Evolutionary conservation across 1,140 invertebrate genomes (phyloP).

Genomic region (Pemphigus obesinymphae): DNA sequence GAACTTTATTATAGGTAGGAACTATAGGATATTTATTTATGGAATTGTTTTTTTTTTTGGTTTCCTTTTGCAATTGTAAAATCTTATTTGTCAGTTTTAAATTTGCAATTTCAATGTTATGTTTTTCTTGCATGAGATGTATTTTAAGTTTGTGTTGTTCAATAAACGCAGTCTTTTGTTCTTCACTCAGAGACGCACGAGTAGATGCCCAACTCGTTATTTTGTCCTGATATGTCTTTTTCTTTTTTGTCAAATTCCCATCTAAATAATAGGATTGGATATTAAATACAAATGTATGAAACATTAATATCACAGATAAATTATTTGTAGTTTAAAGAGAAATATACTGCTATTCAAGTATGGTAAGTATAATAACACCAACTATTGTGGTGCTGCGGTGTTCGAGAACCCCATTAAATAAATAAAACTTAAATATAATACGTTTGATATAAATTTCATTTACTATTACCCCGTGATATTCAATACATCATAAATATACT

Average conservation of each 20-base stretch:
- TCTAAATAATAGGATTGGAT: too few relatives aligned
- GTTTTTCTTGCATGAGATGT: background rate
- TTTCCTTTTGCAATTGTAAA: background rate
- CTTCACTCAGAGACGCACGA: background rate
- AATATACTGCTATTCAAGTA: too few relatives aligned
- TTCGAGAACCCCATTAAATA: too few relatives aligned
- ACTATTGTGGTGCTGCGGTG: too few relatives aligned
- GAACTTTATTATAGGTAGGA: too few relatives aligned
- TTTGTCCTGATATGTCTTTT: constrained; percentile 9
- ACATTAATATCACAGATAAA: background rate
- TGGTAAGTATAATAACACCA: too few relatives aligned
- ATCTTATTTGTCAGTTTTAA: background rate
- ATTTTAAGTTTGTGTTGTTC: background rate
- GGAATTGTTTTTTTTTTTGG: background rate
- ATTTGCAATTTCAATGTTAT: background rate
- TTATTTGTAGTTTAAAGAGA: background rate
- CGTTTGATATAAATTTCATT: too few relatives aligned
- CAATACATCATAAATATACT: too few relatives aligned
- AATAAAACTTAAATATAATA: too few relatives aligned
- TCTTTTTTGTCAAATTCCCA: background rate
- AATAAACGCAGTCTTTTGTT: background rate
- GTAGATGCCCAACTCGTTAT: background rate
- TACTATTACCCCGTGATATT: too few relatives aligned
- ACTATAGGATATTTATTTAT: background rate
- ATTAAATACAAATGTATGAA: too few relatives aligned